A percentile compares a stretch with the other conserved stretches of the same genome.
phyloP scores from a whole-genome alignment of 2,888 invertebrate species.

The Rhyacophila evoluta region DNA sequence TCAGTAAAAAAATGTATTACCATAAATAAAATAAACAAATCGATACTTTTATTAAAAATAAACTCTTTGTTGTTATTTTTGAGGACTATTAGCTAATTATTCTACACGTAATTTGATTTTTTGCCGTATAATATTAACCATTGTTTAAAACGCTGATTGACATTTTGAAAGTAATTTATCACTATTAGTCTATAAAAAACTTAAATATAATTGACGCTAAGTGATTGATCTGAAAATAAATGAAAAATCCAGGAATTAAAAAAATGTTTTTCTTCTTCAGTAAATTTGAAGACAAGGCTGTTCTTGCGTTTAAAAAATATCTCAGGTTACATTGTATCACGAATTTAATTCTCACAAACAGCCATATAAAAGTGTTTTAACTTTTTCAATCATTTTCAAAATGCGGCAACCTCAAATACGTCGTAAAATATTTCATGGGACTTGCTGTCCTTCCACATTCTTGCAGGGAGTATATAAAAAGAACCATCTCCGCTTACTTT shows the following conservation, averaged over 20 bases:
- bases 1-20: too few species aligned
- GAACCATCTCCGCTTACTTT: neutral
- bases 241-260: neutral
- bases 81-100: neutral
- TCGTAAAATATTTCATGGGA: slow-evolving; percentile 35
- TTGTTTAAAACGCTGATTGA: neutral
- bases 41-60: too few species aligned
- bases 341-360: slow-evolving; percentile 28
- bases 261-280: too few species aligned
- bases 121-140: neutral
- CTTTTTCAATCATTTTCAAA: slow-evolving; percentile 40
- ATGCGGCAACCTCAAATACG: slow-evolving; percentile 6
- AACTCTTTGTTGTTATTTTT: neutral
- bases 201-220: neutral
- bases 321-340: neutral
- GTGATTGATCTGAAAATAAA: neutral
- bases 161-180: neutral
- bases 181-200: neutral
- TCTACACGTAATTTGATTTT: neutral
- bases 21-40: too few species aligned
- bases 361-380: slow-evolving; percentile 35
- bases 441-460: neutral
- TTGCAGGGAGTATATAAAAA: neutral
- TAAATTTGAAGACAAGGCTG: too few species aligned
- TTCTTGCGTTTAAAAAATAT: neutral